phyloP scores from a whole-genome alignment of 2,888 invertebrate genomes.

The Cenopis cana region DNA sequence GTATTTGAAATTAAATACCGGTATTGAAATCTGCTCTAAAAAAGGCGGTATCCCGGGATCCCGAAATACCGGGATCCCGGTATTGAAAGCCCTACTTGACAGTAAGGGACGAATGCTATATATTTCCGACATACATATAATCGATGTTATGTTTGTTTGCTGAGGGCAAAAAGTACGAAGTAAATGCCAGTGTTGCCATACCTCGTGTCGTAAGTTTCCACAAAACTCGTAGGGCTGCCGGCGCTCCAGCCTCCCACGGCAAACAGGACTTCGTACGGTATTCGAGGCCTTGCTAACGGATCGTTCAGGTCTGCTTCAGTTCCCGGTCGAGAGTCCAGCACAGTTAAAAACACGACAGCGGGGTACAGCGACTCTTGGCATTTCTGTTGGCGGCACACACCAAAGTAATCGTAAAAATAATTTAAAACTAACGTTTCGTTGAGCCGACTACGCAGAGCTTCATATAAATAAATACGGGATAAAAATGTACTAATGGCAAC shows the following conservation, averaged over 20 bases:
- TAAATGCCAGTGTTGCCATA: constrained; percentile 57
- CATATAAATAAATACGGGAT: too few species aligned
- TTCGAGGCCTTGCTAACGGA: constrained; percentile 88
- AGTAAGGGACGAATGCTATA: too few species aligned
- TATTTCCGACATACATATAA: too few species aligned
- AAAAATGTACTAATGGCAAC: too few species aligned
- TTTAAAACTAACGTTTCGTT: too few species aligned
- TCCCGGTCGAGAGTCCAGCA: constrained; percentile 78
- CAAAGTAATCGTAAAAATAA: background rate
- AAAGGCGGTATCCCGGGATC: too few species aligned
- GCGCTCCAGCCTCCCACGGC: constrained; percentile 94
- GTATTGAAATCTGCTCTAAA: too few species aligned
- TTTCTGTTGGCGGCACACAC: constrained; percentile 63
- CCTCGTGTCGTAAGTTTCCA: constrained; percentile 91
- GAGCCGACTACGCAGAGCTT: too few species aligned
- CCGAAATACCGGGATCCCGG: too few species aligned
- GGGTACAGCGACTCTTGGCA: constrained; percentile 83
- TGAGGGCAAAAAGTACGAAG: background rate
- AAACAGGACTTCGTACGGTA: constrained; percentile 91
- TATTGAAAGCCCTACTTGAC: too few species aligned
- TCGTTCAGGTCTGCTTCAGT: constrained; percentile 83
- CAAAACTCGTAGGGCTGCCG: constrained; percentile 93
- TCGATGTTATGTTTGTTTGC: background rate
- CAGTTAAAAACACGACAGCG: constrained; percentile 81
- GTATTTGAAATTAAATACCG: too few species aligned